Conservation (phyloP, 2,888 invertebrate genomes). For the Euphydryas editha region DNA sequence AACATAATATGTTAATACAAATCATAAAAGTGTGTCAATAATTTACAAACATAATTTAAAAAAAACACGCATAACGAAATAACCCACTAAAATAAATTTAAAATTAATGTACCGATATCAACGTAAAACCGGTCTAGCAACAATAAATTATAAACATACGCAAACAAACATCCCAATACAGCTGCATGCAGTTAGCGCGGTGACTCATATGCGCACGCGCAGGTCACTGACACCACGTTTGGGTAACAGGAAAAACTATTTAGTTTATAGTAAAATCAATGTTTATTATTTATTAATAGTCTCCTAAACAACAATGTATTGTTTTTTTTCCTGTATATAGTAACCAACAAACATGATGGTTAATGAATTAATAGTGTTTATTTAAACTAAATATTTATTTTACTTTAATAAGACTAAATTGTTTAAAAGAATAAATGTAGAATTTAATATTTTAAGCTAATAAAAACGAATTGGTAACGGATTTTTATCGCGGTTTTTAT, state of each 20-base stretch:
- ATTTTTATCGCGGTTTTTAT: too few relatives aligned
- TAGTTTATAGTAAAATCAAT: neutral
- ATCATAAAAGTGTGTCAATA: slow-evolving; percentile 1
- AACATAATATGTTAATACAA: neutral
- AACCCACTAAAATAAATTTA: too few relatives aligned
- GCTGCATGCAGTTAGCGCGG: slow-evolving; percentile 8
- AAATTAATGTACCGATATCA: neutral
- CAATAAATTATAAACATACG: slow-evolving; percentile 9
- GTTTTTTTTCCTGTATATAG: too few relatives aligned
- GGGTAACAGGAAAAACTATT: slow-evolving; percentile 9
- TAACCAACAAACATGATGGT: too few relatives aligned
- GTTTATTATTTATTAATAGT: neutral
- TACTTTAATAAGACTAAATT: too few relatives aligned
- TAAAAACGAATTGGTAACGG: too few relatives aligned
- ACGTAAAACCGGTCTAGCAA: slow-evolving; percentile 11
- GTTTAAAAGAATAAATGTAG: too few relatives aligned
- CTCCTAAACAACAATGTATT: too few relatives aligned
- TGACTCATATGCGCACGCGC: slow-evolving; percentile 14
- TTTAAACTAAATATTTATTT: too few relatives aligned
- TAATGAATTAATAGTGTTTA: neutral
- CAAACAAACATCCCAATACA: slow-evolving; percentile 5
- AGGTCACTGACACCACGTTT: slow-evolving; percentile 19
- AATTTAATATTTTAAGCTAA: too few relatives aligned
- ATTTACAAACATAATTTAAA: neutral
- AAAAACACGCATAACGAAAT: too few relatives aligned